Base-by-base conservation (phyloP, 2,113 vertebrate genomes). In the Paedocypris sp. region DNA sequence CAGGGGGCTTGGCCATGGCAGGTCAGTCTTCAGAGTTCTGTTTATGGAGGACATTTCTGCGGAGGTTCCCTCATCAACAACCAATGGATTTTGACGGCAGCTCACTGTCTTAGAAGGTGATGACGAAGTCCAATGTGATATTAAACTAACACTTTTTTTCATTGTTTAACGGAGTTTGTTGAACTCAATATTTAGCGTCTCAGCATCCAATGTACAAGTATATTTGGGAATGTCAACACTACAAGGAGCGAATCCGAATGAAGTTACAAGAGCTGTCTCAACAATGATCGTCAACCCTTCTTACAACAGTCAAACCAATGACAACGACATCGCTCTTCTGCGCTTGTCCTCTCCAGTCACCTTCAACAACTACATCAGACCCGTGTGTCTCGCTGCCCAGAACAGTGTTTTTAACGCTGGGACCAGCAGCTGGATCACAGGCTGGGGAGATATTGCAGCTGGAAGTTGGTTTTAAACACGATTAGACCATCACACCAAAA, bases 241-340 rank as follows among this genome's bases (percentile, higher is more conserved):
- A 11, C 3, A 39, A 0, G 31, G 32, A 5, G 0, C 5, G 4
- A 67, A 70, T 48, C 1, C 28, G 5, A n/a, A 56, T n/a, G 47
- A 47, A 25, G 19, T 59, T 33, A 6, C 12, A 1, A 41, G 6
- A 9, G 0, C 0, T 0, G 16, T 78, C 11, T 1, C 1, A 1
- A 0, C 39, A 1, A 6, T 68, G 35, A 3, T 70, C 16, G 1
- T 42, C 9, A 77, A 90, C 35, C 50, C 73, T 0, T 22, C 20
- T 0, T 88, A 79, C 39, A 1, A 10, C 0, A 1, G 1, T 0
- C 3, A 12, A 0, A 83, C 76, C 4, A 38, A 32, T 0, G 19
- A 80, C 5, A 84, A 87, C 0, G 86, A 91, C 74, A 78, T 91
- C 0, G 77, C 83, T 0, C 84, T 91, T 1, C 2, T 90, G 45